Evolutionary conservation across 2,888 invertebrate genomes (phyloP), one percentile per base, ranked within the genome.

Genomic region (Diarsia dahlii): DNA sequence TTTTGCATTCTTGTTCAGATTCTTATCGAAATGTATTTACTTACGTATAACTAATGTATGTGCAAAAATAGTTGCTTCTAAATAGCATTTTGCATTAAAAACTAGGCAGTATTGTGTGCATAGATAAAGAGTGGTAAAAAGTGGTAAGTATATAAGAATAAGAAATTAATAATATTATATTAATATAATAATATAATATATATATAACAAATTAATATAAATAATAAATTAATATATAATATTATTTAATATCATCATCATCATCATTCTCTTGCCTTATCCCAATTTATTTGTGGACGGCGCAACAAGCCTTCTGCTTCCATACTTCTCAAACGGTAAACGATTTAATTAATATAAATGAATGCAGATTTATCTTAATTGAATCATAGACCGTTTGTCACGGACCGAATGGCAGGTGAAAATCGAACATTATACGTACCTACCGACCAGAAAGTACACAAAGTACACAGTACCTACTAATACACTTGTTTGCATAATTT

Each of bases 401-500:
- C n/a, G 45, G 54, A 46, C 45, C 56, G 20, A 80, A 62, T 50
- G 46, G 66, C 39, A 52, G 68, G 70, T 73, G 74, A 78, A 85
- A 71, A 82, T 85, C 54, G 72, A 78, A 82, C 67, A 39, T n/a
- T 62, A 64, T 65, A 66, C n/a, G 12, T n/a, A 63, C 63, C n/a
- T 63, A 63, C 60, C 56, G 4, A 79, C 28, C 70, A 78, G 75
- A 77, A 74, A 83, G 84, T 73, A 76, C 76, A 73, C 70, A 71
- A 72, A 73, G 74, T 74, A 80, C 80, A 84, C 69, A 45, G 48
- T 66, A 63, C 50, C 67, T 50, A 63, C 66, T 71, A 75, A 78
- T 76, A 67, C 78, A 76, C 63, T 87, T 82, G 77, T 84, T 80
- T 79, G 80, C 74, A 87, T 86, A 84, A 86, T 86, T 86, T 84